phyloP scores from a whole-genome alignment of 2,888 invertebrate genomes.

The Mythimna loreyi region DNA sequence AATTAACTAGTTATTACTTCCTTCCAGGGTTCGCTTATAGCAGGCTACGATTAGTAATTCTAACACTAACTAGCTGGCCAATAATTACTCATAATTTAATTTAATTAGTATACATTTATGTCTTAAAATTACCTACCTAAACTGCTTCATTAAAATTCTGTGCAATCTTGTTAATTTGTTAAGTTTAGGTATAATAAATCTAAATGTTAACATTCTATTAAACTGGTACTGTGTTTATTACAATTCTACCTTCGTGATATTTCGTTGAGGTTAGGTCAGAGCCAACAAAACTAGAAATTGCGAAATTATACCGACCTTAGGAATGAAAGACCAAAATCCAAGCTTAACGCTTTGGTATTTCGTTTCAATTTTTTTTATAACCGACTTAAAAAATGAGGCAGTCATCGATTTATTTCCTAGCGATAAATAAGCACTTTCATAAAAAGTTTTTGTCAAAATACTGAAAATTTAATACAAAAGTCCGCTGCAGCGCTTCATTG shows the following conservation, averaged over 20 bases:
- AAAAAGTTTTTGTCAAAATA: no score
- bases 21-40: conserved; percentile 23
- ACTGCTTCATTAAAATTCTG: conserved; percentile 36
- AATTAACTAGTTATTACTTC: conserved; percentile 17
- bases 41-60: conserved; percentile 24
- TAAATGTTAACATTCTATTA: conserved; percentile 5
- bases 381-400: no score
- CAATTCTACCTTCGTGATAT: not conserved
- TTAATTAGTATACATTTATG: conserved; percentile 41
- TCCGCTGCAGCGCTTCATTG: no score
- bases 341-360: no score
- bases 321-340: not conserved
- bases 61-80: conserved; percentile 12
- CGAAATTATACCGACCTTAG: not conserved
- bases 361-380: no score
- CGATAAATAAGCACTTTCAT: no score
- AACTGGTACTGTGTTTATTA: not conserved
- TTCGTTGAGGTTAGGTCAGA: not conserved
- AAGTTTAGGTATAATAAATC: conserved; percentile 3
- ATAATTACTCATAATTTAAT: conserved; percentile 47
- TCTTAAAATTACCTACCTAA: conserved; percentile 30
- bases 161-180: conserved; percentile 25
- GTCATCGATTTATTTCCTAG: no score
- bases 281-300: not conserved
- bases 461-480: no score